These are phyloP conservation scores for Proisotoma minuta DNA, from an alignment of 2,888 invertebrate genomes.

Conservation along the genomic window DNA sequence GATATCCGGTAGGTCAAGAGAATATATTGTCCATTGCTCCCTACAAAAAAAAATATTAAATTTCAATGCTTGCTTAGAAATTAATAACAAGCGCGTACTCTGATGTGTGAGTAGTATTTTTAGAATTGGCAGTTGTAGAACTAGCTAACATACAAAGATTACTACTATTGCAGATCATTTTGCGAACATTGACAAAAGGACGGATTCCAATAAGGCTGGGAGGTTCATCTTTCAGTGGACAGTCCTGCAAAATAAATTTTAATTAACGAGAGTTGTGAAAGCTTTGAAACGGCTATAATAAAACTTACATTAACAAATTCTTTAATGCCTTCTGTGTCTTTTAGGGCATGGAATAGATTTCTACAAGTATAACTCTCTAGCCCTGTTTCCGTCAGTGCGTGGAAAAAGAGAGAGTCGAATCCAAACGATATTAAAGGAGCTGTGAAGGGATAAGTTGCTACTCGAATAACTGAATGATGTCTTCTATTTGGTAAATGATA, in stretches of 20 bases:
- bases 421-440: slow-evolving; percentile 64
- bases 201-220: slow-evolving; percentile 64
- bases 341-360: slow-evolving; percentile 60
- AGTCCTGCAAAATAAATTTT: slow-evolving; percentile 51
- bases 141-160: slow-evolving; percentile 39
- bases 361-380: slow-evolving; percentile 70
- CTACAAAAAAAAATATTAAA: no score
- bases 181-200: slow-evolving; percentile 61
- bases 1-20: slow-evolving; percentile 62
- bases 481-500: slow-evolving; percentile 60
- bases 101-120: not conserved
- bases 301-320: slow-evolving; percentile 52
- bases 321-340: slow-evolving; percentile 54
- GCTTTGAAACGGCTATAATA: not conserved
- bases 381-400: slow-evolving; percentile 69
- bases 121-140: slow-evolving; percentile 16
- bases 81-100: no score
- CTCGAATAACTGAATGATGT: slow-evolving; percentile 51
- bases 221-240: slow-evolving; percentile 59
- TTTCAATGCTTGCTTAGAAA: no score
- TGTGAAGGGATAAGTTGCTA: slow-evolving; percentile 67
- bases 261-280: not conserved
- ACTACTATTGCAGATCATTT: slow-evolving; percentile 42
- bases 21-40: slow-evolving; percentile 66
- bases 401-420: slow-evolving; percentile 62